Conservation (phyloP, 2,797 vertebrate species). For the Sternotherus odoratus region DNA sequence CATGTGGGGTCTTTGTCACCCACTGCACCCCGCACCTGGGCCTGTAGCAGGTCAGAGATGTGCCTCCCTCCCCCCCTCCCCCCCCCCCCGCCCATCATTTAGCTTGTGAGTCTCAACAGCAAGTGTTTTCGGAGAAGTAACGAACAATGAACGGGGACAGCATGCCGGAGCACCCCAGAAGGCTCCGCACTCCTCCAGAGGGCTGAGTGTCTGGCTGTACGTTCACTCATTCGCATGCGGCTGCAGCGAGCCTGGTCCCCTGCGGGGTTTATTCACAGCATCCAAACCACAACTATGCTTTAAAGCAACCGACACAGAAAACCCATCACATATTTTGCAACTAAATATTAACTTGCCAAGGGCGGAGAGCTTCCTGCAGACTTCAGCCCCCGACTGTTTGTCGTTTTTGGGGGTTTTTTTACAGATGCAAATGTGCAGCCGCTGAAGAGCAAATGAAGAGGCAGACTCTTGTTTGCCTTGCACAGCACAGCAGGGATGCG, state of each 20-base stretch:
- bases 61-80: neutral
- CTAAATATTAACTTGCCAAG: neutral
- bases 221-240: fast-evolving
- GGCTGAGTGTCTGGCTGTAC: neutral
- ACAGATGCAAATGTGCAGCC: neutral
- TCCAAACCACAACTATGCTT: neutral
- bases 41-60: neutral
- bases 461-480: neutral
- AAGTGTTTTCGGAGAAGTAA: neutral
- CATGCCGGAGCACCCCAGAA: neutral
- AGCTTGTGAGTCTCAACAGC: neutral
- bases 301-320: neutral
- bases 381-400: neutral
- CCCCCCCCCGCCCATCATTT: neutral
- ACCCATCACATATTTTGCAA: neutral
- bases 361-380: neutral
- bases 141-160: neutral
- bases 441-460: neutral
- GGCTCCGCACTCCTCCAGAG: neutral
- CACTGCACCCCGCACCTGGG: neutral
- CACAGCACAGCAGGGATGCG: neutral
- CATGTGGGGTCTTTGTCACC: neutral
- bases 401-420: neutral
- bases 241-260: fast-evolving
- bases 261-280: fast-evolving